Percentiles rank a stretch among this genome's conserved stretches.
phyloP scores from a whole-genome alignment of 2,113 vertebrate species.

The Seriola quinqueradiata region DNA sequence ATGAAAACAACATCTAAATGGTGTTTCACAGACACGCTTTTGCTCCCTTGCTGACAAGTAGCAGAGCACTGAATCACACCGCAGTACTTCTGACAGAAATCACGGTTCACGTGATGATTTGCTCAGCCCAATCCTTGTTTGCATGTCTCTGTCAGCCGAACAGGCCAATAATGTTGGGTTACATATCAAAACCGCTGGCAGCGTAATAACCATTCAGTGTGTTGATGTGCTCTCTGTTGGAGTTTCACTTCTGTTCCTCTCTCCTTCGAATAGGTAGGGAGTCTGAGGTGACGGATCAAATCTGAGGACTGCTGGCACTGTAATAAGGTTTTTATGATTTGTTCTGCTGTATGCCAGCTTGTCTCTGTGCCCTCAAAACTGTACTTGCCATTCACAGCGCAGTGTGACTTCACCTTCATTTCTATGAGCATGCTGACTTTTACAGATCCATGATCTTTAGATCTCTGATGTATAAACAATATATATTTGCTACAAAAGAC shows the following conservation, averaged over 20 bases:
- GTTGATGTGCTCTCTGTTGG: constrained; percentile 49
- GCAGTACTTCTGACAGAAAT: constrained; percentile 46
- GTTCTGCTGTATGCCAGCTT: constrained; percentile 32
- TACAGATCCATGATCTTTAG: constrained; percentile 3
- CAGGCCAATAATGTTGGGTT: constrained; percentile 53
- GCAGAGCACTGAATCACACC: constrained; percentile 30
- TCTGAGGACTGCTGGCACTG: constrained; percentile 29
- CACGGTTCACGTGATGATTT: constrained; percentile 46
- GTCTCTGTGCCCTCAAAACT: constrained; percentile 18
- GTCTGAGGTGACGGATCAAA: constrained; percentile 61
- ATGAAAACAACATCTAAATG: constrained; percentile 28
- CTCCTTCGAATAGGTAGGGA: constrained; percentile 34
- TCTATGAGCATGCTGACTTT: not conserved
- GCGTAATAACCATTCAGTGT: constrained; percentile 52
- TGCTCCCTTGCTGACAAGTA: constrained; percentile 43
- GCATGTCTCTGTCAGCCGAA: constrained; percentile 34
- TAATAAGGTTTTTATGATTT: constrained; percentile 54
- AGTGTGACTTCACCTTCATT: constrained; percentile 19
- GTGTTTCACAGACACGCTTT: constrained; percentile 13
- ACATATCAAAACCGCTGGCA: constrained; percentile 58
- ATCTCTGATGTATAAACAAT: not conserved
- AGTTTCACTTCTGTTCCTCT: constrained; percentile 31
- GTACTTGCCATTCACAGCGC: constrained; percentile 14
- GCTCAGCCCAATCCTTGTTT: constrained; percentile 29
- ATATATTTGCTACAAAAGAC: not conserved